A percentile compares a stretch with the other conserved stretches of the same genome.
These are phyloP conservation scores for Anneissia japonica DNA, from an alignment of 35 echinoderm and acorn worm genomes.

Conservation along the genomic window DNA sequence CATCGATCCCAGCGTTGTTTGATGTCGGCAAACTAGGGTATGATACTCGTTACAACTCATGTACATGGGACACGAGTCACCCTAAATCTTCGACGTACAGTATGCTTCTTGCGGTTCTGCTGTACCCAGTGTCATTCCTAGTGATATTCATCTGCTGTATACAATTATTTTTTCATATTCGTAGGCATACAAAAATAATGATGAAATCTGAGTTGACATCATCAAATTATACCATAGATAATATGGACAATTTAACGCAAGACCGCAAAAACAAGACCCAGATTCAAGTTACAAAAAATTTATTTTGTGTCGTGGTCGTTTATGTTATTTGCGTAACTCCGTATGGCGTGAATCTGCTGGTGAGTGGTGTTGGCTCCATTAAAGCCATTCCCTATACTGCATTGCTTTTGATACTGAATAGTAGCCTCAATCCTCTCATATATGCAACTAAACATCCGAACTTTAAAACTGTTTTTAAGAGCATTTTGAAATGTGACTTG, in stretches of 20 bases:
- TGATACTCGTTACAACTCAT: slow-evolving; percentile 66
- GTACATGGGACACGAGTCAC: slow-evolving; percentile 62
- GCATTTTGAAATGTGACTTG: background rate
- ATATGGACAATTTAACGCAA: background rate
- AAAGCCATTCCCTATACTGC: background rate
- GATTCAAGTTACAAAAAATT: background rate
- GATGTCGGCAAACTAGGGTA: slow-evolving; percentile 73
- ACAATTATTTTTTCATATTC: slow-evolving; percentile 50
- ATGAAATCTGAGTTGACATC: background rate
- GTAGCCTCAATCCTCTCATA: background rate
- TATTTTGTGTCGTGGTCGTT: background rate
- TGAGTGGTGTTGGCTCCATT: background rate
- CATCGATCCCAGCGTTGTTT: slow-evolving; percentile 47
- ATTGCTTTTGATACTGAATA: background rate
- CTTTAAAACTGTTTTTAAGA: background rate
- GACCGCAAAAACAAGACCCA: background rate
- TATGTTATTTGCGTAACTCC: background rate
- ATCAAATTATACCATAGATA: background rate
- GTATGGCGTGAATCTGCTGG: background rate
- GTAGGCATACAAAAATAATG: slow-evolving; percentile 51
- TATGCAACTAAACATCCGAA: background rate
- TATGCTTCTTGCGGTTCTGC: slow-evolving; percentile 39
- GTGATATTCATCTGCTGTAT: slow-evolving; percentile 63
- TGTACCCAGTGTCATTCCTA: slow-evolving; percentile 66
- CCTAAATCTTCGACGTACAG: slow-evolving; percentile 42